phyloP scores from a whole-genome alignment of 2,888 invertebrate species.

The Acleris sparsana region DNA sequence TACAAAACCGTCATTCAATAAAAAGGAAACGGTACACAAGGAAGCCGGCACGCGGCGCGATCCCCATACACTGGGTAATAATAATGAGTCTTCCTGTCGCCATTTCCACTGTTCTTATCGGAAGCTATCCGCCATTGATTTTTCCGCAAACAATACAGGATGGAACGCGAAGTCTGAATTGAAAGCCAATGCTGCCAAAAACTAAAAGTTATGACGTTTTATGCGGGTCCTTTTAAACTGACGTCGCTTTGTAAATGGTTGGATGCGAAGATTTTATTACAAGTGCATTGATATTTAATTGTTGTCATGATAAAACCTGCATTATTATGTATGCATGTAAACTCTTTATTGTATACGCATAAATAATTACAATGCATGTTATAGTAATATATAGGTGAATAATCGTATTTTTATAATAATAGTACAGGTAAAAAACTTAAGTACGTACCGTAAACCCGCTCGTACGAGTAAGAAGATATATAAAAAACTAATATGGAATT shows the following conservation, averaged over 20 bases:
- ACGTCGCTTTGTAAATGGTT: neutral
- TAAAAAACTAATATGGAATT: too few species aligned
- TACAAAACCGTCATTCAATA: slow-evolving; percentile 67
- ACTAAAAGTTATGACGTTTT: slow-evolving; percentile 16
- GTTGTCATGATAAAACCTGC: too few species aligned
- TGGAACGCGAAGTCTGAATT: slow-evolving; percentile 27
- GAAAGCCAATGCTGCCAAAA: slow-evolving; percentile 26
- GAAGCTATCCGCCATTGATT: slow-evolving; percentile 79
- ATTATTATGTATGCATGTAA: too few species aligned
- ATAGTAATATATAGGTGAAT: too few species aligned
- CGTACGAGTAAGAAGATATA: too few species aligned
- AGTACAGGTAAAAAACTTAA: too few species aligned
- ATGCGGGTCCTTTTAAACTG: slow-evolving; percentile 13
- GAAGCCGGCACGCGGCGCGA: slow-evolving; percentile 63
- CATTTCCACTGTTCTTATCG: slow-evolving; percentile 60
- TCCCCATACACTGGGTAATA: slow-evolving; percentile 67
- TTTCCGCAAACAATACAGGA: slow-evolving; percentile 77
- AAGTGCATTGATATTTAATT: too few species aligned
- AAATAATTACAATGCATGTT: too few species aligned
- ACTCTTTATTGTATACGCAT: too few species aligned
- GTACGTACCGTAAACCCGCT: too few species aligned
- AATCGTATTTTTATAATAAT: too few species aligned
- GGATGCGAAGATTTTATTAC: too few species aligned
- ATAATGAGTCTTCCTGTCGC: slow-evolving; percentile 77
- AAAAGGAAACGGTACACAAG: slow-evolving; percentile 62